Conservation (phyloP, 2,113 vertebrate species). For the Glaucomys volans region DNA sequence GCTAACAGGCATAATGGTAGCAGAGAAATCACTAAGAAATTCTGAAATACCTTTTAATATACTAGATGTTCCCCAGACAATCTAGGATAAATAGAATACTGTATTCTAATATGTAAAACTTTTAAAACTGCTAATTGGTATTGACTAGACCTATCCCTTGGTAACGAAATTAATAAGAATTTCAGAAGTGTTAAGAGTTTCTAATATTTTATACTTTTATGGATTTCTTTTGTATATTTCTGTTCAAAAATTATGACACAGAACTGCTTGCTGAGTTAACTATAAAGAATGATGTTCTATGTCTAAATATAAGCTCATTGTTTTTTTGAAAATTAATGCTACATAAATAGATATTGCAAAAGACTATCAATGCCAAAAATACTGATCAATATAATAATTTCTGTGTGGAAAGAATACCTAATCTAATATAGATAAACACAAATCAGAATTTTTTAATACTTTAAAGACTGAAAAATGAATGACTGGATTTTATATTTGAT, state of each 20-base stretch:
- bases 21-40: constrained; percentile 84
- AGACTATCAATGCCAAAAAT: constrained; percentile 1
- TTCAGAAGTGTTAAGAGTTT: constrained; percentile 66
- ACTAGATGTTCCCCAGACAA: constrained; percentile 84
- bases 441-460: background rate
- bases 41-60: constrained; percentile 86
- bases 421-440: background rate
- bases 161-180: constrained; percentile 85
- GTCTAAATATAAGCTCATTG: constrained; percentile 31
- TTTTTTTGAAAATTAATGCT: background rate
- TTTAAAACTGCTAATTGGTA: constrained; percentile 82
- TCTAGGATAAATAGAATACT: constrained; percentile 86
- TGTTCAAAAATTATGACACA: constrained; percentile 40
- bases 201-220: constrained; percentile 73
- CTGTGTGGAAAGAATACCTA: background rate
- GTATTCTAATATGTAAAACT: constrained; percentile 85
- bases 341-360: background rate
- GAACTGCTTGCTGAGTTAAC: background rate
- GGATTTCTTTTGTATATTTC: constrained; percentile 16
- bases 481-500: background rate
- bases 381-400: background rate
- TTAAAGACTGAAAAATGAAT: background rate
- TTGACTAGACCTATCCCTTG: constrained; percentile 76
- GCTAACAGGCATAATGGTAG: constrained; percentile 86
- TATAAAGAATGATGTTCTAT: background rate